Conservation (phyloP, 2,113 vertebrate genomes). For the Perca schrenkii region DNA sequence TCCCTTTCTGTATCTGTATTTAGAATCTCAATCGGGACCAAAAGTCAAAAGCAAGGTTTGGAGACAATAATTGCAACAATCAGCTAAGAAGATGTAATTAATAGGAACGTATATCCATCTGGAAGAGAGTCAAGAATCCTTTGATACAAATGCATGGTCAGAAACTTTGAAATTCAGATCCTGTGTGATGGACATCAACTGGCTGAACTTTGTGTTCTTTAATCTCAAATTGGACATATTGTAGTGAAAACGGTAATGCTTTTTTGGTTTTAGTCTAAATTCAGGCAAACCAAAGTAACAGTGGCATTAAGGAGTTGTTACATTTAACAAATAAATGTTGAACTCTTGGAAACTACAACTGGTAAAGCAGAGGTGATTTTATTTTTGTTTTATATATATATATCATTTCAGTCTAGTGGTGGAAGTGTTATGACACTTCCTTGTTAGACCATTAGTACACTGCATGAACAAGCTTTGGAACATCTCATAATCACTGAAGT, state of each 20-base stretch:
- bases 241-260: neutral
- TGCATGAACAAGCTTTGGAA: conserved; percentile 12
- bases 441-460: neutral
- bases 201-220: neutral
- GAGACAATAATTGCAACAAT: neutral
- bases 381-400: no score
- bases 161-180: neutral
- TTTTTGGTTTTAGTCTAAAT: neutral
- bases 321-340: neutral
- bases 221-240: neutral
- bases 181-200: neutral
- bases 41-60: neutral
- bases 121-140: neutral
- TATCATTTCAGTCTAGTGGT: no score
- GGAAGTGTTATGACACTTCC: neutral
- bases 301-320: neutral
- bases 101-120: neutral
- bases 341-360: neutral
- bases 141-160: neutral
- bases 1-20: neutral
- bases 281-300: neutral
- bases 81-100: neutral
- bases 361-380: neutral
- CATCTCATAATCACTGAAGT: conserved; percentile 15
- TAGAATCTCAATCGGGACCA: neutral